Conservation (phyloP, 2,113 vertebrate species). For the Mirounga angustirostris region DNA sequence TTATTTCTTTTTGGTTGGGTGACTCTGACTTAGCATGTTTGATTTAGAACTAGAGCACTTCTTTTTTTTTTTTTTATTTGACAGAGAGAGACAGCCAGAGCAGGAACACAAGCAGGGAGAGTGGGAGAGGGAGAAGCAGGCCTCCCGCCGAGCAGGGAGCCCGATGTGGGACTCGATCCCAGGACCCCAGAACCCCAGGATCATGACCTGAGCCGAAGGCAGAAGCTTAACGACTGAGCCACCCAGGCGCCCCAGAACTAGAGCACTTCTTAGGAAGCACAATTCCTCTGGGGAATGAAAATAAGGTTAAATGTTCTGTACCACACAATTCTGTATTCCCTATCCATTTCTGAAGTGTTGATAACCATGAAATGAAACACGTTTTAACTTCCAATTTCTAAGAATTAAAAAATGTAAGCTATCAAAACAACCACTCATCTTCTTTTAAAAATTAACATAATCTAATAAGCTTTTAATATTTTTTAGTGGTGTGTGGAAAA, state of each 20-base stretch:
- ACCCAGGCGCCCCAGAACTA: background rate
- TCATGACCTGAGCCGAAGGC: too few species aligned
- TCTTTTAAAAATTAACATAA: background rate
- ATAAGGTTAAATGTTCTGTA: background rate
- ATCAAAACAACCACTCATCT: background rate
- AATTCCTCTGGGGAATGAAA: background rate
- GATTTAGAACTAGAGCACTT: background rate
- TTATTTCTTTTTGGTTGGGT: background rate
- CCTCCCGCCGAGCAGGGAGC: too few species aligned
- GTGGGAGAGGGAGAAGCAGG: too few species aligned
- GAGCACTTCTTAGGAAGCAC: background rate
- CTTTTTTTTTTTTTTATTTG: background rate
- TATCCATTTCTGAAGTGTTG: background rate
- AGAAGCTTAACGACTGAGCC: too few species aligned
- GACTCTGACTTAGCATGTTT: constrained; percentile 15
- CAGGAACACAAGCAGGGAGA: too few species aligned
- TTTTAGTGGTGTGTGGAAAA: background rate
- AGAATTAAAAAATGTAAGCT: background rate
- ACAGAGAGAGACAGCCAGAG: too few species aligned
- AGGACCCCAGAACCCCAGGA: too few species aligned
- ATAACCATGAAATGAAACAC: constrained; percentile 2
- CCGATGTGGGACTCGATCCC: too few species aligned
- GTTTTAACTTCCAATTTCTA: constrained; percentile 20
- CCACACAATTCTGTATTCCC: background rate
- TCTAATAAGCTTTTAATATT: background rate